phyloP scores from a whole-genome alignment of 2,888 invertebrate species.

The Petrophora chlorosata region DNA sequence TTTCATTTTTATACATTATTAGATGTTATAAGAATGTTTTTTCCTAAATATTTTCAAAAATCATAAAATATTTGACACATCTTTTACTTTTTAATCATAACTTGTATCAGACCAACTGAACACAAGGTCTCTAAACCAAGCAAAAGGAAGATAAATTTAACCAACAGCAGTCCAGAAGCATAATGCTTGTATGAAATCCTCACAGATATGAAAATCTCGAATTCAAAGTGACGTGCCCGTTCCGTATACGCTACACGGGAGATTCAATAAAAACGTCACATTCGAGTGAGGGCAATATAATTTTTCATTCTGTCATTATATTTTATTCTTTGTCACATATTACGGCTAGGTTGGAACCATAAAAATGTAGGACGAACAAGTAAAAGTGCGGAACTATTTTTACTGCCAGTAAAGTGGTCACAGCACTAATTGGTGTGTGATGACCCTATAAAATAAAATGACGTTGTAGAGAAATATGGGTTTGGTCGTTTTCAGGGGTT shows the following conservation, averaged over 20 bases:
- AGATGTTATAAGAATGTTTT: no score
- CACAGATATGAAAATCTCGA: constrained; percentile 21
- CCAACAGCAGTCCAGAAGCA: background rate
- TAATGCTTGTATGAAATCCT: constrained; percentile 18
- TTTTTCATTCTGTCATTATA: constrained; percentile 34
- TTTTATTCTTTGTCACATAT: constrained; percentile 30
- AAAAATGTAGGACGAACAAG: constrained; percentile 46
- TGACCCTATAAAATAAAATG: constrained; percentile 46
- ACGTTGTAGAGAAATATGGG: constrained; percentile 31
- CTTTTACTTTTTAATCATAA: no score
- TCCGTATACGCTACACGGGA: constrained; percentile 6
- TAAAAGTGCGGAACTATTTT: constrained; percentile 49
- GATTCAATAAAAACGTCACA: constrained; percentile 25
- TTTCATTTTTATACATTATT: no score
- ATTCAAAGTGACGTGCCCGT: constrained; percentile 23
- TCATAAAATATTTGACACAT: no score
- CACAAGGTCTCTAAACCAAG: no score
- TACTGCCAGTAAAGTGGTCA: constrained; percentile 51
- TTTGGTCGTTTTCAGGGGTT: constrained; percentile 18
- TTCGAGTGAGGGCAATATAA: constrained; percentile 19
- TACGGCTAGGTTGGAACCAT: constrained; percentile 38
- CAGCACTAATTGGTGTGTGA: constrained; percentile 51
- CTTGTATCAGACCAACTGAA: no score
- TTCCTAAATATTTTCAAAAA: no score
- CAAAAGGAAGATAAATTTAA: constrained; percentile 5